Evolutionary conservation across 2,113 vertebrate species (phyloP).

Genomic region (Brachirus orientalis): DNA sequence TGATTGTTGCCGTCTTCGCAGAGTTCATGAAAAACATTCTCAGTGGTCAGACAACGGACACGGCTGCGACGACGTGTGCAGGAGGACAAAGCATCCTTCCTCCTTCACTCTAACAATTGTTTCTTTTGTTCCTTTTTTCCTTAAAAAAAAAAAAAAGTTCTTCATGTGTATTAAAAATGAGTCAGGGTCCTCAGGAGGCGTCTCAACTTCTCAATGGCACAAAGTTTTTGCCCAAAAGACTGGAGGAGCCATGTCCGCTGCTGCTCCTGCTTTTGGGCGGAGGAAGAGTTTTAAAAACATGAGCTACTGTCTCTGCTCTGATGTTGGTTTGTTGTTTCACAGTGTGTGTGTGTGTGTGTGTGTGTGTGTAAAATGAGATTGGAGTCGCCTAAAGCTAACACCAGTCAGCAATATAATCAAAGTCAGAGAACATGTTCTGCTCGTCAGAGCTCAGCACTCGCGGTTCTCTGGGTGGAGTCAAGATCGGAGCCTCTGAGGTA

Average conservation of each 20-base stretch:
- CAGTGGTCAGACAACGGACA: conserved; percentile 88
- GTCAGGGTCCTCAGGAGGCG: conserved; percentile 37
- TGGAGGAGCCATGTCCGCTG: conserved; percentile 6
- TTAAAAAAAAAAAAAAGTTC: conserved; percentile 47
- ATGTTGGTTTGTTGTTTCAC: conserved; percentile 80
- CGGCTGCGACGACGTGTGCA: conserved; percentile 34
- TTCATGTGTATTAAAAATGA: conserved; percentile 70
- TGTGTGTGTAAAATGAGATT: conserved; percentile 61
- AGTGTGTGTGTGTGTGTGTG: conserved; percentile 72
- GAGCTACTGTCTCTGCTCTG: conserved; percentile 79
- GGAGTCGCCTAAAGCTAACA: conserved; percentile 83
- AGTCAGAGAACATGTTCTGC: conserved; percentile 96
- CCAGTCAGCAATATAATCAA: conserved; percentile 98
- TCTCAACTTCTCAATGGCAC: conserved; percentile 82
- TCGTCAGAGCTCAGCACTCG: conserved; percentile 91
- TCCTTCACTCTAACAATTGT: conserved; percentile 54
- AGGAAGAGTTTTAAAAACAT: conserved; percentile 59
- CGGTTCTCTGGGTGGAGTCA: conserved; percentile 96
- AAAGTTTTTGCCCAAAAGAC: conserved; percentile 78
- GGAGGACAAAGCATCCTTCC: conserved; percentile 75
- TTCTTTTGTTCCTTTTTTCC: conserved; percentile 38
- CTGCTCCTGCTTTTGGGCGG: conserved; percentile 47
- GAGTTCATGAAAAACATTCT: conserved; percentile 82
- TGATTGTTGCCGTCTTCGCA: conserved; percentile 55
- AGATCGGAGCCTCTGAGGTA: conserved; percentile 95